Base-by-base conservation (phyloP, 2,797 vertebrate species). In the Echeneis naucrates region DNA sequence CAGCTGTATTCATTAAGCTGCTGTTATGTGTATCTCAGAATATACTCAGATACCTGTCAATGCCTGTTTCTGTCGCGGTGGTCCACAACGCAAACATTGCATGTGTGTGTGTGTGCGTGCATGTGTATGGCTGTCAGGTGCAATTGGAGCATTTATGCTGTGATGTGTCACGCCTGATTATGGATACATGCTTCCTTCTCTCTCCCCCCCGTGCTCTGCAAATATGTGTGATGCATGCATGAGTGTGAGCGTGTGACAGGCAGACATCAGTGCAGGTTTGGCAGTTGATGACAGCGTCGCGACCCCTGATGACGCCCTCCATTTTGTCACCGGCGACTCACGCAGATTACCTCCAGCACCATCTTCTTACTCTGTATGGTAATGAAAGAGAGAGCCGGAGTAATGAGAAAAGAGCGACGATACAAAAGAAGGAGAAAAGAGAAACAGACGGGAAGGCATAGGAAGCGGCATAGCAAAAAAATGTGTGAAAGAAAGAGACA, bases 331-430 rank as follows among this genome's bases (percentile, higher is more conserved):
- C 68, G 76, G 78, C 84, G 78, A 77, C 78, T 87, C 75, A 58
- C 45, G 64, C 80, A 92, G 91, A 93, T 93, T 93, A 94, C 90
- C 82, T 86, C 79, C 73, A 62, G 80, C 86, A 87, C 87, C 91
- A 93, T 93, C 90, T 92, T 92, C 89, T 89, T 93, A 93, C 93
- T 94, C 90, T 93, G 90, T 93, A 94, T 94, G 94, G 88, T 94
- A 94, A 94, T 93, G 89, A 86, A 82, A 87, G 75, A 77, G 52
- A 81, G 81, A 86, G 65, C 69, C 50, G 75, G 86, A 78, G 86
- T 81, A 91, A 87, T 87, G 85, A 89, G 86, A 89, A 90, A 83
- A 87, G 83, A 90, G 74, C 87, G 88, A 88, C 81, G 80, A 87
- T 90, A 60, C 57, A 60, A 71, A 50, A 58, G 10, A 57, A 21